These are phyloP conservation scores for Patella depressa DNA, from an alignment of 2,888 invertebrate species.

Conservation along the genomic window DNA sequence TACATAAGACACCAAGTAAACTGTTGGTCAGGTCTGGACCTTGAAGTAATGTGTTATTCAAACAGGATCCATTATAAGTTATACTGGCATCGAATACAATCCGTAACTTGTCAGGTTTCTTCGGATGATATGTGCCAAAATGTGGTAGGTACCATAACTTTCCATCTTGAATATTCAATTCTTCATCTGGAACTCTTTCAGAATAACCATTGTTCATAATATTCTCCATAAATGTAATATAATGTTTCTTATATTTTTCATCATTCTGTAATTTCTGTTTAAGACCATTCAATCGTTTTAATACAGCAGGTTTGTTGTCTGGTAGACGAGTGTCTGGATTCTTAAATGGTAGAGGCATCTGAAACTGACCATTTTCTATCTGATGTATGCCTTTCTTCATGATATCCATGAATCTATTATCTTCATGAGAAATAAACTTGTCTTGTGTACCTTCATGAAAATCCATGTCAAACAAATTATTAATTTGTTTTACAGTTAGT, in stretches of 20 bases:
- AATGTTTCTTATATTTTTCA: conserved; percentile 13
- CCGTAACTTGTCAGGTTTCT: conserved; percentile 28
- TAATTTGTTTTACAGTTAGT: neutral
- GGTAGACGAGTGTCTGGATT: conserved; percentile 18
- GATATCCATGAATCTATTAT: conserved; percentile 19
- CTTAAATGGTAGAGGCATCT: conserved; percentile 21
- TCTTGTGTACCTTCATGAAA: neutral
- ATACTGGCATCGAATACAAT: conserved; percentile 38
- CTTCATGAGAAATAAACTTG: conserved; percentile 4
- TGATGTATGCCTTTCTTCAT: conserved; percentile 13
- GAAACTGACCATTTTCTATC: conserved; percentile 22
- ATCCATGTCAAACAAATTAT: neutral
- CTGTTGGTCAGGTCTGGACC: conserved; percentile 45
- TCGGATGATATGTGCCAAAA: conserved; percentile 36
- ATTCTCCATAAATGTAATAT: conserved; percentile 29
- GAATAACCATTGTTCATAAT: conserved; percentile 26
- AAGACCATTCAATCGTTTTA: conserved; percentile 13
- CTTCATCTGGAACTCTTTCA: conserved; percentile 19
- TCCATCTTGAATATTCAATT: conserved; percentile 12
- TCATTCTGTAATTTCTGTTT: conserved; percentile 2
- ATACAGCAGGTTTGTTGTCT: conserved; percentile 16
- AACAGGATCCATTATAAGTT: conserved; percentile 30
- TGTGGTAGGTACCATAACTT: conserved; percentile 38
- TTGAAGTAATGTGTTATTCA: conserved; percentile 37
- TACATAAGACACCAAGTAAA: conserved; percentile 39